Base-by-base conservation (phyloP, 2,113 vertebrate genomes). In the Caranx melampygus region DNA sequence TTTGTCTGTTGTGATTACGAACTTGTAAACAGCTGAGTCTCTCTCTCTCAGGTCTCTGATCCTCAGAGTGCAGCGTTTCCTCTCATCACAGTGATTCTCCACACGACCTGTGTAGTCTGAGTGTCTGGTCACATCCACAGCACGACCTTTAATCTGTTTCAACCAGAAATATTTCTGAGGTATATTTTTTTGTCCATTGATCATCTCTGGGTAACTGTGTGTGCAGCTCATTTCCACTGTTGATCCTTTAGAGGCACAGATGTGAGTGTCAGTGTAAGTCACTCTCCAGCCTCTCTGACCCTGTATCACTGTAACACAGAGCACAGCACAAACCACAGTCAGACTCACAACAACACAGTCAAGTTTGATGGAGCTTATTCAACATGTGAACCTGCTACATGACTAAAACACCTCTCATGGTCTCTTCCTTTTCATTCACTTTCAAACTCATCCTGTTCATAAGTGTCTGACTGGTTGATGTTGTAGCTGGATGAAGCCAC, bases 21-120 rank as follows among this genome's bases (percentile, higher is more conserved):
- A 72, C 37, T 37, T 65, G 81, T 86, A 89, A 34, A 2, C 16
- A 35, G 78, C 66, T 20, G 81, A 66, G 45, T 88, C 87, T 5
- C n/a, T 77, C 63, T 70, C 31, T 82, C 58, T 73, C 59, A 88
- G 31, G 44, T 77, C 11, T 21, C 0, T 33, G 72, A 86, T 86
- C 16, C 0, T 68, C 72, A 87, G 57, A 54, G 35, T 59, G 31
- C 49, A 83, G 3, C 40, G 2, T 33, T 0, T 1, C 26, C 26
- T 26, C 26, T 7, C 0, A 26, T 26, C 26, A 26, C 26, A 26
- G 26, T 0, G 0, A 37, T 76, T 3, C 13, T 49, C 0, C 18
- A 85, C 62, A 12, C 79, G 82, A 45, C 15, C 60, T 42, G n/a
- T 0, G 6, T 78, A 81, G 3, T 34, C 2, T 13, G 52, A 2